Evolutionary conservation across 2,888 invertebrate species (phyloP), one percentile per base, ranked within the genome.

Genomic region (Pseudococcus longispinus): DNA sequence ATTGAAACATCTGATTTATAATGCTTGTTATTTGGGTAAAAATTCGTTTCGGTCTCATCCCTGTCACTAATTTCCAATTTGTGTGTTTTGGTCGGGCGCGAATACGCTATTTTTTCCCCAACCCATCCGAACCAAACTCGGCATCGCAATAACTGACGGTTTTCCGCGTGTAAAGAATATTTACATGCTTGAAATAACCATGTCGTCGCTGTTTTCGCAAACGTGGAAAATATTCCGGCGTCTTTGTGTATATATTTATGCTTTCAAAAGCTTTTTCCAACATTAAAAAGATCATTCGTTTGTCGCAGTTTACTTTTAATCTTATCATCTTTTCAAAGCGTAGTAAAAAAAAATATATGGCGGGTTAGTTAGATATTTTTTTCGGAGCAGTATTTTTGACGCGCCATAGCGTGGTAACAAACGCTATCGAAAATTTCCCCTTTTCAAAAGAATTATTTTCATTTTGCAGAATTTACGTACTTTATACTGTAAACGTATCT

Each of bases 31-130:
- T 83, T 83, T 55, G 55, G 51, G 55, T 51, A 55, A 55, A 83
- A 83, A 83, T 83, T 83, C 83, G 83, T 83, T 51, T 23, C 83
- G 83, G 83, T 51, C n/a, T 32, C 83, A 83, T 83, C 83, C 83
- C 83, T 83, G 51, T 83, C 51, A 55, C 83, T n/a, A 83, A 51
- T 32, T 29, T 23, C 51, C 55, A 42, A 55, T 51, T 46, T 82
- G 26, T 26, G 26, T 82, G 44, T 51, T 55, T 55, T 51, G 9
- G 11, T 18, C 51, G 83, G 29, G 44, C n/a, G 83, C 51, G 83
- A 20, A 23, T n/a, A n/a, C 29, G 83, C 37, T 37, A n/a, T 83
- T 51, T 55, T 55, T n/a, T n/a, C 29, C 18, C 55, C 26, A 20
- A 9, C 44, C 55, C 18, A 32, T 83, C 42, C n/a, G 0, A n/a